phyloP scores from a whole-genome alignment of 1,140 invertebrate genomes.

The Ceratosolen fusciceps region DNA sequence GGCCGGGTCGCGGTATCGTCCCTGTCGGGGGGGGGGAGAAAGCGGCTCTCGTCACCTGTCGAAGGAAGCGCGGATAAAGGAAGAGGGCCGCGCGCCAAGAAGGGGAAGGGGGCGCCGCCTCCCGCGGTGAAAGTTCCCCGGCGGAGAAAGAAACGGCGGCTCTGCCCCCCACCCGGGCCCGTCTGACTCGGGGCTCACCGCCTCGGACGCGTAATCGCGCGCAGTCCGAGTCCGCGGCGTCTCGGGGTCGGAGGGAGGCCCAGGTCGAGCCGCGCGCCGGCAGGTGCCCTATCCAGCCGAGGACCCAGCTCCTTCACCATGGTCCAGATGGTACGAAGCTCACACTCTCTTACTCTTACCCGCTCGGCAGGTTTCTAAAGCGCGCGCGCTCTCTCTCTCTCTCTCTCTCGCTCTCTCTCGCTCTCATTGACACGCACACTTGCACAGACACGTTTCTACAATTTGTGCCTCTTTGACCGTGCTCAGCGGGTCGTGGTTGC shows the following conservation, averaged over 20 bases:
- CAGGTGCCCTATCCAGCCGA: background rate
- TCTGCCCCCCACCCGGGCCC: conserved; percentile 19
- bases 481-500: no score
- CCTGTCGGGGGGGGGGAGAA: background rate
- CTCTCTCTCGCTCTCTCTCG: background rate
- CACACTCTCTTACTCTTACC: background rate
- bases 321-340: conserved; percentile 45
- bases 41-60: background rate
- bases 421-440: no score
- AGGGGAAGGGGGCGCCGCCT: background rate
- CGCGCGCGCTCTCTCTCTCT: no score
- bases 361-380: background rate
- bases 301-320: background rate
- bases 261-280: background rate
- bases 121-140: conserved; percentile 41
- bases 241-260: conserved; percentile 5
- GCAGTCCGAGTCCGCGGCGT: conserved; percentile 28
- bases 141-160: conserved; percentile 20
- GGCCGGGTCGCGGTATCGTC: background rate
- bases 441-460: no score
- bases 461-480: no score
- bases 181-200: background rate
- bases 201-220: background rate
- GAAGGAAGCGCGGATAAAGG: background rate
- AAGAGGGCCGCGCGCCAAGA: background rate